Conservation (phyloP, 2,888 invertebrate species). For the Eupeodes latifasciatus region DNA sequence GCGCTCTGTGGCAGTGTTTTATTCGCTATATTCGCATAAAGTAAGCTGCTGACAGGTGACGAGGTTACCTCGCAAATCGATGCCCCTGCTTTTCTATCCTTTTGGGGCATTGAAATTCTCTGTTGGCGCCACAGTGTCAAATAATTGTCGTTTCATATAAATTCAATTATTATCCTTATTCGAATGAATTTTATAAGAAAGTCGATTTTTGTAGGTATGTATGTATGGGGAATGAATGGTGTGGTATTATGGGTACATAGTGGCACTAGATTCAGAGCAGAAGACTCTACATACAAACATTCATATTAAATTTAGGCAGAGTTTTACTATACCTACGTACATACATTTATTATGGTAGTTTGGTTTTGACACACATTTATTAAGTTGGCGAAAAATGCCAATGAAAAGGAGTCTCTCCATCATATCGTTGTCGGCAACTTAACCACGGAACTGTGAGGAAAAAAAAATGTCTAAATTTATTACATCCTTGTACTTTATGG, state of each 20-base stretch:
- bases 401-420: slow-evolving; percentile 49
- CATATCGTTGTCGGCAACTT: slow-evolving; percentile 20
- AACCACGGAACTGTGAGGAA: slow-evolving; percentile 53
- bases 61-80: slow-evolving; percentile 31
- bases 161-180: slow-evolving; percentile 62
- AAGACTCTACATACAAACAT: neutral
- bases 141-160: slow-evolving; percentile 76
- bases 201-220: neutral
- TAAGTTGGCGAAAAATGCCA: slow-evolving; percentile 58
- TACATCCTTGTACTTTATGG: slow-evolving; percentile 63
- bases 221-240: neutral
- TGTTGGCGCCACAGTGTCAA: slow-evolving; percentile 74
- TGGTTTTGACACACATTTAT: slow-evolving; percentile 67
- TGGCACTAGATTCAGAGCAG: neutral
- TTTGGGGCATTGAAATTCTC: slow-evolving; percentile 34
- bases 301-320: slow-evolving; percentile 29
- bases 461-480: slow-evolving; percentile 64
- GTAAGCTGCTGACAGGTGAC: slow-evolving; percentile 67
- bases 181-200: slow-evolving; percentile 41
- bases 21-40: slow-evolving; percentile 48
- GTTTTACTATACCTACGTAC: slow-evolving; percentile 14
- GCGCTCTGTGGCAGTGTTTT: neutral
- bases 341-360: slow-evolving; percentile 16
- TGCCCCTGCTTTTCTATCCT: neutral
- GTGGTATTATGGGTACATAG: neutral